Evolutionary conservation across 2,113 vertebrate species (phyloP).

Genomic region (Chrysochloris asiatica): DNA sequence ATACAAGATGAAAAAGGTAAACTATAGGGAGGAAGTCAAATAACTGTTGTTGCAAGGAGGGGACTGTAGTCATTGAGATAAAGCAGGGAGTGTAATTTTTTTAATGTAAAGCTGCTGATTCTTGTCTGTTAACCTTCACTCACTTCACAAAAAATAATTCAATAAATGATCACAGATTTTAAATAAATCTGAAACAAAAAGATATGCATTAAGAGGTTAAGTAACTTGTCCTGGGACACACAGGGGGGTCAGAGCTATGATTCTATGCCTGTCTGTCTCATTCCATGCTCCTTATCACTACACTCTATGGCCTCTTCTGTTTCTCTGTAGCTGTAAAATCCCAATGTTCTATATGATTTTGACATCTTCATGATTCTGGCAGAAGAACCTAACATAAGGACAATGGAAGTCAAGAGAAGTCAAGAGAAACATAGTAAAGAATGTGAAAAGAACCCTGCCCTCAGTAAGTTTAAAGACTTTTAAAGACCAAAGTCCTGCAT

Average conservation of each 20-base stretch:
- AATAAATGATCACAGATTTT: too few species aligned
- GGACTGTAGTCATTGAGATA: too few species aligned
- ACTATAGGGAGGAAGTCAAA: too few species aligned
- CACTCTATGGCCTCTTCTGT: neutral
- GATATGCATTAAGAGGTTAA: neutral
- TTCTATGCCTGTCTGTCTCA: neutral
- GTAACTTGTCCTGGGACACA: constrained; percentile 2
- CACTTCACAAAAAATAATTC: too few species aligned
- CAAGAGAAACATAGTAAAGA: constrained; percentile 27
- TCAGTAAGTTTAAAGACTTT: constrained; percentile 24
- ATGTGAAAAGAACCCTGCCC: neutral
- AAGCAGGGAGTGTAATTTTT: too few species aligned
- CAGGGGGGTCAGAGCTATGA: neutral
- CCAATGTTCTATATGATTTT: neutral
- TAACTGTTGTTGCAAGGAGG: too few species aligned
- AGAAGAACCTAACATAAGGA: constrained; percentile 34
- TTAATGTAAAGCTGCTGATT: too few species aligned
- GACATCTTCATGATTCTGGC: constrained; percentile 1
- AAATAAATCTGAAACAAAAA: too few species aligned
- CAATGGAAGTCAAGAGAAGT: neutral
- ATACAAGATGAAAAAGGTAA: too few species aligned
- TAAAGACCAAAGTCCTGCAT: constrained; percentile 66
- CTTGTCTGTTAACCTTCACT: too few species aligned
- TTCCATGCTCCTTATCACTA: neutral
- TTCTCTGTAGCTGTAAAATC: constrained; percentile 23